Evolutionary conservation across 1,140 invertebrate species (phyloP), one percentile per base, ranked within the genome.

Genomic region (Palaemon carinicauda): DNA sequence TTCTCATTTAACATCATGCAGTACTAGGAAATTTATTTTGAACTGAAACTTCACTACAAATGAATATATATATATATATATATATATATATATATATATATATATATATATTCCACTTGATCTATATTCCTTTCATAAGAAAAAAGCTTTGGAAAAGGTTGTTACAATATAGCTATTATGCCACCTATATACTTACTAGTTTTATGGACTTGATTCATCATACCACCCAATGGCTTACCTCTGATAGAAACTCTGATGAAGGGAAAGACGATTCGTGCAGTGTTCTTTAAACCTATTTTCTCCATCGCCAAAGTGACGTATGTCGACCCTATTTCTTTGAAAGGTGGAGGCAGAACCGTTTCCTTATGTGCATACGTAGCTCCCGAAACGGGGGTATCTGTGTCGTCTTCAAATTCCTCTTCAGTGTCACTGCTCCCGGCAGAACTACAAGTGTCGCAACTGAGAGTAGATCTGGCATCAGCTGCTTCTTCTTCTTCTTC

Each of bases 361-460:
- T 88, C 85, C 56, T 31, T 21, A 50, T 89, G 88, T 3, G 27
- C 71, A 29, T 89, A 87, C 51, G 69, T 87, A 24, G 77, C 74
- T 4, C 27, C 65, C 3, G 81, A 51, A 17, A 89, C 88, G 7
- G 86, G 82, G 1, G 65, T 54, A 29, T 89, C 88, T 1, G 84
- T 86, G 9, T 27, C 74, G 0, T 65, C 19, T 27, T 87, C 81
- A 15, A 78, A 17, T 41, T 87, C 86, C 3, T 82, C 86, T 12
- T 89, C 88, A 9, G 79, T 80, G 4, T 81, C 82, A 19, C 82
- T 88, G 41, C 73, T 84, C 24, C 87, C 88, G 77, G 75, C 82
- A 0, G 88, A 89, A 65, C 86, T 88, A 31, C 88, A 89, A 14
- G 81, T 84, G 79, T 89, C 88, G 29, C 88, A 89, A 41, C 86